Conservation (phyloP, 2,888 invertebrate genomes). For the Psylliodes chrysocephalus region DNA sequence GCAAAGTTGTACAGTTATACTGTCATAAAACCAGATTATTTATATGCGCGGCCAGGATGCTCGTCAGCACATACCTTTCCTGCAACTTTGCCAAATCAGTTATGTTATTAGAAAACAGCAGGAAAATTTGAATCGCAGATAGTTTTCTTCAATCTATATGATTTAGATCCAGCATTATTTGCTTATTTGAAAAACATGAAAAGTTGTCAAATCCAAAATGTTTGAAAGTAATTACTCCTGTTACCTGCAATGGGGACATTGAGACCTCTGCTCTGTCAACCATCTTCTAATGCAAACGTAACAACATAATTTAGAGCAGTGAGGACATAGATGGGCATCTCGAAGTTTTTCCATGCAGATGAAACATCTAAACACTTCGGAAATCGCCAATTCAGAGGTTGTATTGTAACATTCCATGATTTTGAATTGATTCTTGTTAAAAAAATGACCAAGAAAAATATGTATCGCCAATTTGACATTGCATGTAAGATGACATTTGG, state of each 20-base stretch:
- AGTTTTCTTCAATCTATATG: too few relatives aligned
- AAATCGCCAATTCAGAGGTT: constrained; percentile 71
- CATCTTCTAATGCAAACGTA: constrained; percentile 91
- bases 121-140: too few relatives aligned
- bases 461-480: constrained; percentile 33
- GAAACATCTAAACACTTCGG: constrained; percentile 94
- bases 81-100: too few relatives aligned
- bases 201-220: too few relatives aligned
- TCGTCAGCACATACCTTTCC: too few relatives aligned
- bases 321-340: constrained; percentile 93
- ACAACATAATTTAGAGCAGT: constrained; percentile 94
- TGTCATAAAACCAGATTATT: too few relatives aligned
- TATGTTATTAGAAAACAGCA: too few relatives aligned
- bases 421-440: constrained; percentile 36
- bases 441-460: constrained; percentile 27
- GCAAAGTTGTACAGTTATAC: too few relatives aligned
- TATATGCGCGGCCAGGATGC: too few relatives aligned
- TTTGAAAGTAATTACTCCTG: too few relatives aligned
- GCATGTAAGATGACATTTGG: constrained; percentile 15
- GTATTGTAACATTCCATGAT: constrained; percentile 58
- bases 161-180: too few relatives aligned
- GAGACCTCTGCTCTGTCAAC: constrained; percentile 91
- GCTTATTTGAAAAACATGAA: too few relatives aligned
- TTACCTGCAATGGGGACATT: constrained; percentile 87
- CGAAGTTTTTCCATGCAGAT: constrained; percentile 96